These are phyloP conservation scores for Pinna nobilis DNA, from an alignment of 1,140 invertebrate genomes.

Conservation along the genomic window DNA sequence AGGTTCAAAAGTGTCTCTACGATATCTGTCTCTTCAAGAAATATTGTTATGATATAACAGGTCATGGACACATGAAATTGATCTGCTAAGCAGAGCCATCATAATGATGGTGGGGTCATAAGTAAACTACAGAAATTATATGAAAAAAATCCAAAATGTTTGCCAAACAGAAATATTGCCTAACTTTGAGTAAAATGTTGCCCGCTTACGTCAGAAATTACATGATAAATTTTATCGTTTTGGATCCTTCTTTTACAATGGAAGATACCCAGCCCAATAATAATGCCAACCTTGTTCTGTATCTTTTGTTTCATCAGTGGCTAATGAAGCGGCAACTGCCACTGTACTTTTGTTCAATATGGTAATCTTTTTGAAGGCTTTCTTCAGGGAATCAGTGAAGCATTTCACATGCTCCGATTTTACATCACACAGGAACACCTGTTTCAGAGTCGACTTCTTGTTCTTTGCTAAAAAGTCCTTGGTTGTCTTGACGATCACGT, in stretches of 20 bases:
- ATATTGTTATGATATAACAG: no score
- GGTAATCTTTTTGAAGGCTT: background rate
- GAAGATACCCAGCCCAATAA: background rate
- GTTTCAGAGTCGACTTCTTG: slow-evolving; percentile 1
- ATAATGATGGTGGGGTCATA: no score
- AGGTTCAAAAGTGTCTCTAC: no score
- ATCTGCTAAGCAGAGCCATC: no score
- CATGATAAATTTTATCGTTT: background rate
- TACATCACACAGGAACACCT: slow-evolving; percentile 44
- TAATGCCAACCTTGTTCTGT: no score
- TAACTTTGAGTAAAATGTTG: background rate
- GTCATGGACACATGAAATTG: no score
- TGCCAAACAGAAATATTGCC: no score
- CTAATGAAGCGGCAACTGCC: background rate
- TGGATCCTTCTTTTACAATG: background rate
- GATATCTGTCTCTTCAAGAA: no score
- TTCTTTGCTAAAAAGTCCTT: slow-evolving; percentile 24
- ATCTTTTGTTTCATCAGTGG: background rate
- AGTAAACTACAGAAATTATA: no score
- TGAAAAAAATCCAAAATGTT: no score
- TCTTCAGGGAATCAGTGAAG: slow-evolving; percentile 33
- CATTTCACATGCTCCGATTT: slow-evolving; percentile 22
- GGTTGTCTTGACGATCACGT: slow-evolving; percentile 28
- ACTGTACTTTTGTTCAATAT: background rate
- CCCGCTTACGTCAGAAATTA: background rate